Conservation (phyloP, 2,113 vertebrate species). For the Amazona guildingii region DNA sequence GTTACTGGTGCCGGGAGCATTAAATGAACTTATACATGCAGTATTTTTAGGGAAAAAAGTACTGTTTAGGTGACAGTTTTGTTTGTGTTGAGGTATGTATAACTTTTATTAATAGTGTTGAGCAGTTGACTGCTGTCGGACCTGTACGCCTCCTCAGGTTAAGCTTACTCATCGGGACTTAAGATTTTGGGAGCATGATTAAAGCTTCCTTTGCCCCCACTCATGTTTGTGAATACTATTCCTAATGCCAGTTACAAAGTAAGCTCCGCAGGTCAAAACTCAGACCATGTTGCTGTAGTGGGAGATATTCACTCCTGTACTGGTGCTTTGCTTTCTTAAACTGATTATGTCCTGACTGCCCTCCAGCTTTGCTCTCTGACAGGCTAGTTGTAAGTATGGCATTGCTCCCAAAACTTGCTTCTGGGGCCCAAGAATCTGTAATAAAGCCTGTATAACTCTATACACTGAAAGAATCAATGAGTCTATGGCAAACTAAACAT, state of each 20-base stretch:
- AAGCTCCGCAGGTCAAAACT: neutral
- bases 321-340: neutral
- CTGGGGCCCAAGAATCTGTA: neutral
- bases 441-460: neutral
- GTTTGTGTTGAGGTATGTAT: neutral
- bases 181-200: neutral
- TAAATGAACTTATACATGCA: neutral
- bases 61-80: neutral
- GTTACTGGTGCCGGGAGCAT: neutral
- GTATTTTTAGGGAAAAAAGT: neutral
- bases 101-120: neutral
- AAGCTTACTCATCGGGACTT: neutral
- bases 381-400: neutral
- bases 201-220: neutral
- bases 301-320: neutral
- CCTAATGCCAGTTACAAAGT: neutral
- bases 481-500: neutral
- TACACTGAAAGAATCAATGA: neutral
- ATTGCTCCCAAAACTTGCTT: neutral
- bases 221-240: neutral
- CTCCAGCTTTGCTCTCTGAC: neutral
- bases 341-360: neutral
- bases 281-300: neutral
- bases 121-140: neutral
- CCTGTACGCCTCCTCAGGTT: neutral